These are phyloP conservation scores for Labeo calbasu DNA, from an alignment of 2,797 vertebrate species.

Conservation along the genomic window DNA sequence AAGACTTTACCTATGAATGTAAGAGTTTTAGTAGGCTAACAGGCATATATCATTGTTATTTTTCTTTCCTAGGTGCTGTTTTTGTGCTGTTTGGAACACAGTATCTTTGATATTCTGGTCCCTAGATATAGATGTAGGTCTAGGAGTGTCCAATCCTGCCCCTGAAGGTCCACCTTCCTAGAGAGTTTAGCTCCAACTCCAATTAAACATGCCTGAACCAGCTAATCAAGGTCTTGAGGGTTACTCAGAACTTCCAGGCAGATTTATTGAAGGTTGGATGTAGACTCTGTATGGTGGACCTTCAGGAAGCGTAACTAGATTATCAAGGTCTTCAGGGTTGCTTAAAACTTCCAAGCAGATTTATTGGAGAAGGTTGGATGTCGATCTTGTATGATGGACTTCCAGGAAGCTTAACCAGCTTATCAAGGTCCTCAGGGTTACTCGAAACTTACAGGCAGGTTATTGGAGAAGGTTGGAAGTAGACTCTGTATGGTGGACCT, in stretches of 20 bases:
- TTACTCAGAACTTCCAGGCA: background rate
- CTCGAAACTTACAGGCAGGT: background rate
- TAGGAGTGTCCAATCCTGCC: background rate
- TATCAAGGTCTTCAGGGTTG: background rate
- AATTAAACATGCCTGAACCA: background rate
- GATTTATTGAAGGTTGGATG: background rate
- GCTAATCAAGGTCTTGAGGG: background rate
- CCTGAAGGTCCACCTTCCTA: background rate
- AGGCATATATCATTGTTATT: slow-evolving; percentile 2
- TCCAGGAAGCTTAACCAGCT: too few relatives aligned
- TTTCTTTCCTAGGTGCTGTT: background rate
- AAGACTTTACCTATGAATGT: background rate
- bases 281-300: background rate
- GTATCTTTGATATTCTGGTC: background rate
- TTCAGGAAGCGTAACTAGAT: background rate
- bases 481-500: background rate
- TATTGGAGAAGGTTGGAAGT: background rate
- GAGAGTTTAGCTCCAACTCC: background rate
- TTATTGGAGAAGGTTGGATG: background rate
- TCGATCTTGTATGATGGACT: background rate
- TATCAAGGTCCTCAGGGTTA: background rate
- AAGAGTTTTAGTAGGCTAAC: background rate
- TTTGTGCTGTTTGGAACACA: background rate
- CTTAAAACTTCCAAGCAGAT: background rate
- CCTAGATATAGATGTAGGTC: background rate